phyloP scores from a whole-genome alignment of 2,888 invertebrate species.

The Podabrus alpinus region DNA sequence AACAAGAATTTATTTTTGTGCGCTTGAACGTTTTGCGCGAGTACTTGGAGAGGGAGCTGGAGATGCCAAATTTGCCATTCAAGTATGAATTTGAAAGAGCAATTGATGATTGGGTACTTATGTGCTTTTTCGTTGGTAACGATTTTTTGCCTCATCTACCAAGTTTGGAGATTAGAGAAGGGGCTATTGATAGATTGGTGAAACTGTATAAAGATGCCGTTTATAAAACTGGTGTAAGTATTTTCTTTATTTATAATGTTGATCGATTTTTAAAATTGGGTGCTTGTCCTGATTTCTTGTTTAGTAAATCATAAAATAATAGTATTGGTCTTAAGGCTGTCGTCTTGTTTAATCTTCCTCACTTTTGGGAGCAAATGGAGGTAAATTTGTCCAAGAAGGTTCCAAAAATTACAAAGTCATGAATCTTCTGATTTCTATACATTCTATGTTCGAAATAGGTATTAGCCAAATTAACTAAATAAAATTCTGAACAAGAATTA shows the following conservation, averaged over 20 bases:
- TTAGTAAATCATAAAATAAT: no score
- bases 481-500: no score
- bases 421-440: no score
- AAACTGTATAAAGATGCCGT: slow-evolving; percentile 92
- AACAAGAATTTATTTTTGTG: slow-evolving; percentile 90
- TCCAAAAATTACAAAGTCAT: no score
- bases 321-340: no score
- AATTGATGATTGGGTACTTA: slow-evolving; percentile 96
- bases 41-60: slow-evolving; percentile 86
- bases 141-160: slow-evolving; percentile 98
- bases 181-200: slow-evolving; percentile 93
- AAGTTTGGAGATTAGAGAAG: slow-evolving; percentile 95
- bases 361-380: no score
- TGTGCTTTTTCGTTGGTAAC: slow-evolving; percentile 99
- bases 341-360: no score
- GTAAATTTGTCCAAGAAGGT: no score
- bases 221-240: slow-evolving; percentile 82
- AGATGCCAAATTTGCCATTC: slow-evolving; percentile 93
- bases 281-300: no score
- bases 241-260: not conserved
- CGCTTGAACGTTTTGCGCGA: slow-evolving; percentile 91
- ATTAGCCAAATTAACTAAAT: no score
- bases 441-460: no score
- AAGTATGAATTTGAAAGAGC: slow-evolving; percentile 92
- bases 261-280: no score